phyloP scores from a whole-genome alignment of 2,113 vertebrate species.

The Dicerorhinus sumatrensis region DNA sequence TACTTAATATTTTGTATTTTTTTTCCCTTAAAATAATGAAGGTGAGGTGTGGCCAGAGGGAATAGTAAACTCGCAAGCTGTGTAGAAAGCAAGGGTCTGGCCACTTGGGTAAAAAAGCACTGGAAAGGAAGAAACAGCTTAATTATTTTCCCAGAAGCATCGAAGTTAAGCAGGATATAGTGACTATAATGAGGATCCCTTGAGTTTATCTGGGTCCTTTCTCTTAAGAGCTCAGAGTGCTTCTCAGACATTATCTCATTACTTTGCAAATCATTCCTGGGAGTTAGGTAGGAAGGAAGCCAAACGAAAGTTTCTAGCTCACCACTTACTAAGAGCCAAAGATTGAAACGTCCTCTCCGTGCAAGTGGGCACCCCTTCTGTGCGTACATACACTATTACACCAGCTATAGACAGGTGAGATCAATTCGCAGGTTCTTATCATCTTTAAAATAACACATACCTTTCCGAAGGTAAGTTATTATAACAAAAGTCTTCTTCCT shows the following conservation, averaged over 20 bases:
- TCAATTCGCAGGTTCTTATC: neutral
- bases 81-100: neutral
- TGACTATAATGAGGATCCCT: neutral
- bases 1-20: neutral
- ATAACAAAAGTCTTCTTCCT: neutral
- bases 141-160: conserved; percentile 18
- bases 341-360: neutral
- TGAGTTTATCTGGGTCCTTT: conserved; percentile 26
- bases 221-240: conserved; percentile 61
- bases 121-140: neutral
- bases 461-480: neutral
- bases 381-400: neutral
- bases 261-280: conserved; percentile 57
- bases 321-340: neutral
- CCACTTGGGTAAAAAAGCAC: neutral
- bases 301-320: conserved; percentile 43
- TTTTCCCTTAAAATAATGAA: conserved; percentile 28
- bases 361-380: neutral
- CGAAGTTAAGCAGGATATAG: neutral
- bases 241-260: conserved; percentile 76
- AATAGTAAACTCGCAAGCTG: neutral
- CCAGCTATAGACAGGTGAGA: neutral
- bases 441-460: neutral
- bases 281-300: conserved; percentile 54
- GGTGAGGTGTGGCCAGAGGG: neutral